Evolutionary conservation across 1,140 invertebrate genomes (phyloP).

Genomic region (Drosophila quadrilineata): DNA sequence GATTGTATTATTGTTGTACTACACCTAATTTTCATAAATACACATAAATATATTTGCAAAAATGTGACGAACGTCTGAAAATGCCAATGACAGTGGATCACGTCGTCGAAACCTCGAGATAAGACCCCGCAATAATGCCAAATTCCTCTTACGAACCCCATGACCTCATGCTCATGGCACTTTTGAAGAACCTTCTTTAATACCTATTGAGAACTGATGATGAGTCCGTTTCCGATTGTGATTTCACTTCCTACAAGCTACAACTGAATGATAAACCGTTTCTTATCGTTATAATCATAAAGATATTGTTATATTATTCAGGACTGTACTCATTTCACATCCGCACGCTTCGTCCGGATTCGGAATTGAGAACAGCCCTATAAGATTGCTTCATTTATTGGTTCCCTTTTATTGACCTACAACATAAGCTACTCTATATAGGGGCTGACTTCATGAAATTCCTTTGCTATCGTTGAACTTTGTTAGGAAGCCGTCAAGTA

Average conservation of each 20-base stretch:
- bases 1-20: not conserved
- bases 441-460: not conserved
- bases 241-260: no score
- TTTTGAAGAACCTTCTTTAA: no score
- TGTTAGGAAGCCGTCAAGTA: not conserved
- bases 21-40: not conserved
- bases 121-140: slow-evolving; percentile 41
- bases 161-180: slow-evolving; percentile 58
- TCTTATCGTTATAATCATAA: not conserved
- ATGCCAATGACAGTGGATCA: slow-evolving; percentile 40
- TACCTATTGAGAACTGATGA: no score
- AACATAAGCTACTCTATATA: not conserved
- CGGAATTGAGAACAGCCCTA: no score
- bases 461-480: not conserved
- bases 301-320: no score
- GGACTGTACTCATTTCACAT: no score
- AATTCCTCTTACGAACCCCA: slow-evolving; percentile 43
- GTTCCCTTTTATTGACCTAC: not conserved
- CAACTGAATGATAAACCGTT: no score
- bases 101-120: slow-evolving; percentile 41
- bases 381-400: no score
- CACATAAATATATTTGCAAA: not conserved
- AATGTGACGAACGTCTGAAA: slow-evolving; percentile 5
- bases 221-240: no score
- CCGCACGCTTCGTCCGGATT: no score